phyloP scores from a whole-genome alignment of 2,888 invertebrate species.

The Mycogona germanica region DNA sequence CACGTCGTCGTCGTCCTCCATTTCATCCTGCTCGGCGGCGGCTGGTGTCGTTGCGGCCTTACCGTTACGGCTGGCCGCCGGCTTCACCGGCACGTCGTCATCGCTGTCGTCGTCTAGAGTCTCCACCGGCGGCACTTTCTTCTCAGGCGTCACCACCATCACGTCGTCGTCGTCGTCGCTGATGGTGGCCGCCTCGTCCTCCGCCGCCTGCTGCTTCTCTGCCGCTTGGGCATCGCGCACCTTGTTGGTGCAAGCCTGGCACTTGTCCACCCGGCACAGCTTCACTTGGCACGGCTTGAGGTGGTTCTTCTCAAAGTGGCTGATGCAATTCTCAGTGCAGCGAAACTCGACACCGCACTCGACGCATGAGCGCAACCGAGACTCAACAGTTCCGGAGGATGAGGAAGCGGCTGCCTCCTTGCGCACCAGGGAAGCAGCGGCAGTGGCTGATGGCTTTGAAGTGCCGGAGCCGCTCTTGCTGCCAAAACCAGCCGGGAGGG shows the following conservation, averaged over 20 bases:
- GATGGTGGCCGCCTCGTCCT: background rate
- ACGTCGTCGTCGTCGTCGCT: conserved; percentile 5
- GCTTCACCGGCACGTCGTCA: conserved; percentile 1
- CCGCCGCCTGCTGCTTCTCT: conserved; percentile 1
- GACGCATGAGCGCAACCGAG: conserved; percentile 1
- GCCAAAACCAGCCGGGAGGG: background rate
- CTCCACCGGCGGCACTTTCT: background rate
- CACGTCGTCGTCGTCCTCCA: conserved; percentile 14
- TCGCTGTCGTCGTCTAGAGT: background rate
- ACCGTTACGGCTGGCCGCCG: background rate
- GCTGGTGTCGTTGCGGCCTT: conserved; percentile 12
- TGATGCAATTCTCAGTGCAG: conserved; percentile 12
- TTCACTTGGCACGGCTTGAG: conserved; percentile 23
- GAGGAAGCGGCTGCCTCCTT: conserved; percentile 2
- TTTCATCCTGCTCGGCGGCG: conserved; percentile 19
- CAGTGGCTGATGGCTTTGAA: background rate
- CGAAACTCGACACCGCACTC: conserved; percentile 21
- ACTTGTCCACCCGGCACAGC: conserved; percentile 25
- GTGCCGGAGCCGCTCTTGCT: background rate
- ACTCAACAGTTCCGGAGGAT: background rate
- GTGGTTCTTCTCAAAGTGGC: conserved; percentile 23
- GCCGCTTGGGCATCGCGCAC: background rate
- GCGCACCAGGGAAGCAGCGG: background rate
- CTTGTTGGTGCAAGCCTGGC: conserved; percentile 22
- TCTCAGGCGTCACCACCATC: too few species aligned